These are phyloP conservation scores for Drosophila paramelanica DNA, from an alignment of 2,888 invertebrate genomes.

Conservation along the genomic window DNA sequence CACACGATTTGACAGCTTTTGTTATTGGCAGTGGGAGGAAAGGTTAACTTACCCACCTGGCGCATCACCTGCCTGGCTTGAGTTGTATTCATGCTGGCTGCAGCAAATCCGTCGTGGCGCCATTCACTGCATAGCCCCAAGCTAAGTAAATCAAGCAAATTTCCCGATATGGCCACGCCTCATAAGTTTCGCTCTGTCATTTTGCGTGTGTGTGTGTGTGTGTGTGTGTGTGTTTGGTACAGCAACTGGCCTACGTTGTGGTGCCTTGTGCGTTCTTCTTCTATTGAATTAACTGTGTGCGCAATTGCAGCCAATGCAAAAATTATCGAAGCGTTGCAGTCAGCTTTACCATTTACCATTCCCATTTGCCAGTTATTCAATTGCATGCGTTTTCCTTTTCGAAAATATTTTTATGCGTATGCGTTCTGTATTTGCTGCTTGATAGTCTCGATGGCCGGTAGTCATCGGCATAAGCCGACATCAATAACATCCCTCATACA, in stretches of 20 bases:
- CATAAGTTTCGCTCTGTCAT: constrained; percentile 30
- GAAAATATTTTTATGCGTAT: background rate
- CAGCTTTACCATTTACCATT: constrained; percentile 6
- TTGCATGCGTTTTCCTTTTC: constrained; percentile 21
- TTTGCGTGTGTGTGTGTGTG: background rate
- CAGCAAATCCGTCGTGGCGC: constrained; percentile 7
- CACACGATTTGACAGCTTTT: constrained; percentile 51
- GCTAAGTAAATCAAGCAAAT: constrained; percentile 71
- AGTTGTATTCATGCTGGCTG: constrained; percentile 45
- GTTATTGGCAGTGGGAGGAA: constrained; percentile 23
- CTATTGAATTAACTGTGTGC: constrained; percentile 37
- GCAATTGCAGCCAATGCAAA: constrained; percentile 49
- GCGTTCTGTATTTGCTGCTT: too few species aligned
- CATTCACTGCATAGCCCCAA: constrained; percentile 43
- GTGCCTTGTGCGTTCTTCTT: constrained; percentile 3
- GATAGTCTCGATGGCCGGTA: too few species aligned
- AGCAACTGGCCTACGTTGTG: constrained; percentile 41
- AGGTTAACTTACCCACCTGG: background rate
- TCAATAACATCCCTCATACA: too few species aligned
- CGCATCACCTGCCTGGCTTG: constrained; percentile 14
- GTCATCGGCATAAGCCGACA: too few species aligned
- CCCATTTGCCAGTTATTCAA: constrained; percentile 2
- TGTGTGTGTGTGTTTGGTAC: constrained; percentile 6
- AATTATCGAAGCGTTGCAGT: constrained; percentile 48
- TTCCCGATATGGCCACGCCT: constrained; percentile 34